These are phyloP conservation scores for Tortricodes alternella DNA, from an alignment of 2,888 invertebrate genomes.

Conservation along the genomic window DNA sequence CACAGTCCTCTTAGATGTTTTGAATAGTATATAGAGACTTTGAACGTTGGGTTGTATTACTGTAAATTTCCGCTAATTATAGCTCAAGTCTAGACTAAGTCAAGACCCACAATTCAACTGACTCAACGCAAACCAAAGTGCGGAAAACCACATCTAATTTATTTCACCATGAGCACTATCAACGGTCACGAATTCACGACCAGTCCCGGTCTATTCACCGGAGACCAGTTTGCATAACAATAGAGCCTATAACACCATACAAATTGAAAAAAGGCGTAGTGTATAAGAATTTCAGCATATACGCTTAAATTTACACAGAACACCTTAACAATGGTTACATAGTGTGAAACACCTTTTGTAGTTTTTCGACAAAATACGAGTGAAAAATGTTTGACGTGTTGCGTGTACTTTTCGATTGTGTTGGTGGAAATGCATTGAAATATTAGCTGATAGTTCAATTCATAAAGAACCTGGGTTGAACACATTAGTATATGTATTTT, in stretches of 20 bases:
- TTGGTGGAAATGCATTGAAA: constrained; percentile 14
- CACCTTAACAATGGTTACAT: constrained; percentile 47
- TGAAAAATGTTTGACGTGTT: constrained; percentile 12
- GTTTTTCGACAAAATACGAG: constrained; percentile 17
- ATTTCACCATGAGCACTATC: background rate
- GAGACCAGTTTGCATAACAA: constrained; percentile 53
- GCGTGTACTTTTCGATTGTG: constrained; percentile 11
- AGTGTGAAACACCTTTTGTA: constrained; percentile 43
- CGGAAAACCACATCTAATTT: background rate
- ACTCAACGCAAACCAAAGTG: background rate
- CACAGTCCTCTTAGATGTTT: too few species aligned
- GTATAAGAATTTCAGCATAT: background rate
- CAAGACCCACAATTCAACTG: background rate
- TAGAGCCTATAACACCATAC: constrained; percentile 32
- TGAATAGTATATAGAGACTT: too few species aligned
- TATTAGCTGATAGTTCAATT: background rate
- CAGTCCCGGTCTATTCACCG: constrained; percentile 37
- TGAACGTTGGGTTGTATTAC: background rate
- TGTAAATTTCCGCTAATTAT: background rate
- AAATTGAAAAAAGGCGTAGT: background rate
- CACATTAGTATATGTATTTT: too few species aligned
- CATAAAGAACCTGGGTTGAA: background rate
- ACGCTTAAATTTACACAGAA: background rate
- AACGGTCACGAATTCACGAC: constrained; percentile 46
- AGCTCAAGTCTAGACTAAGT: background rate